Conservation (phyloP, 2,888 invertebrate species). For the Meandrusa payeni region DNA sequence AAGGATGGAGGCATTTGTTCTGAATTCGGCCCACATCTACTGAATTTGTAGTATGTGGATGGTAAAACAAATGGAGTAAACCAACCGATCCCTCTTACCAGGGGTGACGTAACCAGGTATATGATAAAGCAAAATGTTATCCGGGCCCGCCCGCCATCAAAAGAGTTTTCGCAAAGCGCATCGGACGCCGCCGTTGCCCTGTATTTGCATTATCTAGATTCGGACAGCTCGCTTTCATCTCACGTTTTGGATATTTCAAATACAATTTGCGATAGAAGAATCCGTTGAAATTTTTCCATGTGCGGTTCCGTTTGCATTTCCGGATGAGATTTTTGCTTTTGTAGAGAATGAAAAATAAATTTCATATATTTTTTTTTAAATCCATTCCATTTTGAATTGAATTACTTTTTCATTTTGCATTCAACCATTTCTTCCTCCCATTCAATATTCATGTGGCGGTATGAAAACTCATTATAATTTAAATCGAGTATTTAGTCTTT, state of each 20-base stretch:
- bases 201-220: constrained; percentile 69
- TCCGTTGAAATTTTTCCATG: constrained; percentile 44
- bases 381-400: neutral
- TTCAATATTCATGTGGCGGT: too few species aligned
- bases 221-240: constrained; percentile 63
- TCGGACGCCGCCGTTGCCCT: constrained; percentile 39
- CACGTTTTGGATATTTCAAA: constrained; percentile 67
- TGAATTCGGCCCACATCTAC: too few species aligned
- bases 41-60: too few species aligned
- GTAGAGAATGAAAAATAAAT: constrained; percentile 12
- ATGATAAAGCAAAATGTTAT: constrained; percentile 51
- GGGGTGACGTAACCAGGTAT: constrained; percentile 31
- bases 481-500: too few species aligned
- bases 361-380: constrained; percentile 1
- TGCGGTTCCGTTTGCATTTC: constrained; percentile 19
- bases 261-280: constrained; percentile 67
- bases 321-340: constrained; percentile 21
- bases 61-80: too few species aligned
- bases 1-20: too few species aligned
- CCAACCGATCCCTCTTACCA: constrained; percentile 14
- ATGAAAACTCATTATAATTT: too few species aligned
- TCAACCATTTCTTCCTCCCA: too few species aligned
- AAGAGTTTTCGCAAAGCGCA: constrained; percentile 44
- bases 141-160: constrained; percentile 42
- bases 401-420: too few species aligned